A percentile compares a stretch with the other conserved stretches of the same genome.
phyloP scores from a whole-genome alignment of 2,888 invertebrate genomes.

The Rotaria magnacalcarata region DNA sequence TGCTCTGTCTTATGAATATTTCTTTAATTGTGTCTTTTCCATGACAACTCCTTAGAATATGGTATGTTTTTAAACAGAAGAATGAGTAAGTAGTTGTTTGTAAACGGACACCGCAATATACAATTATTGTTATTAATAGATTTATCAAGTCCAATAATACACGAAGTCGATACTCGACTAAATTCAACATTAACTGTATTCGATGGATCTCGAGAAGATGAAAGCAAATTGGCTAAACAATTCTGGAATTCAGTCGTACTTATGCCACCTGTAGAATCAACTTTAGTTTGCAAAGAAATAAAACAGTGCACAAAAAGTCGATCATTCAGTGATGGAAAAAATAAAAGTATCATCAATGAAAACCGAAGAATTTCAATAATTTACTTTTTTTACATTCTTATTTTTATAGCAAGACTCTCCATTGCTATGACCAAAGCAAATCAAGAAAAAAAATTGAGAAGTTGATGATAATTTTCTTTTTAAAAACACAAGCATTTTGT shows the following conservation, averaged over 20 bases:
- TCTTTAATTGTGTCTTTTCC: background rate
- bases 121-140: background rate
- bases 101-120: background rate
- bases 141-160: background rate
- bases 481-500: background rate
- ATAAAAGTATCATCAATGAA: background rate
- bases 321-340: background rate
- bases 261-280: conserved; percentile 25
- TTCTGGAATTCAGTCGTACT: conserved; percentile 25
- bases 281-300: background rate
- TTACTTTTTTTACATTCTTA: no score
- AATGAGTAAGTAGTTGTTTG: background rate
- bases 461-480: background rate
- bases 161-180: conserved; percentile 8
- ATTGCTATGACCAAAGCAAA: background rate
- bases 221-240: conserved; percentile 10
- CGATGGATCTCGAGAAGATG: conserved; percentile 20
- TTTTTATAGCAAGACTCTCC: background rate
- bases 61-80: background rate
- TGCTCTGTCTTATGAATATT: background rate
- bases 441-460: background rate
- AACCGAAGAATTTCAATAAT: no score
- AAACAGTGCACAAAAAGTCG: conserved; percentile 6
- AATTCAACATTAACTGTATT: conserved; percentile 11
- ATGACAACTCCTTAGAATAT: background rate